Percentiles rank a stretch among this genome's conserved stretches.
These are phyloP conservation scores for Mola mola DNA, from an alignment of 2,113 vertebrate species.

Conservation along the genomic window DNA sequence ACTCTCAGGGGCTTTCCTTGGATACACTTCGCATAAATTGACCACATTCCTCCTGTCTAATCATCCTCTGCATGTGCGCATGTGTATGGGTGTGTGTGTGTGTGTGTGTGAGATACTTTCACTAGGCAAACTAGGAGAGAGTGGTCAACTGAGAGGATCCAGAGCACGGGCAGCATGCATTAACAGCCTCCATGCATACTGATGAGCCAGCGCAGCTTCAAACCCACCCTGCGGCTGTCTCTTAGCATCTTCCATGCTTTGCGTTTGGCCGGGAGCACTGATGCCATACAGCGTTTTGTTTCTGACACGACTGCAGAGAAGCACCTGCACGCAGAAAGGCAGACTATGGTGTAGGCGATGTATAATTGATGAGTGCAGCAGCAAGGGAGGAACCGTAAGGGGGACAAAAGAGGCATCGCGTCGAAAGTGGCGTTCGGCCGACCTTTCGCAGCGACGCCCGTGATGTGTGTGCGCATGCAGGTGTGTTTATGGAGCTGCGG, in stretches of 20 bases:
- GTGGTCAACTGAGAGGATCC: constrained; percentile 33
- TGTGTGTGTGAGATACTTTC: too few species aligned
- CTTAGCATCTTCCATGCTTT: constrained; percentile 18
- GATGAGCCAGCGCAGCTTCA: constrained; percentile 18
- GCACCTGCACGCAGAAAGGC: not conserved
- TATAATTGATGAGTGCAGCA: constrained; percentile 76
- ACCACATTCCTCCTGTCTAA: too few species aligned
- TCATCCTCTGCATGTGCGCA: too few species aligned
- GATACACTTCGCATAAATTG: too few species aligned
- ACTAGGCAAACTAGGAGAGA: too few species aligned
- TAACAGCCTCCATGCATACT: constrained; percentile 10
- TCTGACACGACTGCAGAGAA: constrained; percentile 20
- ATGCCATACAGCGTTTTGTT: too few species aligned
- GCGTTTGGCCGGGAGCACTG: too few species aligned
- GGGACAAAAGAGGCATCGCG: constrained; percentile 38
- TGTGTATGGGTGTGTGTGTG: too few species aligned
- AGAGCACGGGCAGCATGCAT: constrained; percentile 5
- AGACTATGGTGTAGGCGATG: constrained; percentile 31
- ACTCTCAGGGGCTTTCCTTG: too few species aligned
- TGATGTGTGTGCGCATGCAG: constrained; percentile 21
- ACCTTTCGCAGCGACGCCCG: constrained; percentile 56
- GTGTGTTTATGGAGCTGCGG: constrained; percentile 6
- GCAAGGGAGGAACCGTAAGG: constrained; percentile 49
- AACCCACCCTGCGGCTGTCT: constrained; percentile 6
- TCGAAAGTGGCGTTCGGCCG: constrained; percentile 59